Base-by-base conservation (phyloP, 2,888 invertebrate genomes). In the Oxytorus armatus region DNA sequence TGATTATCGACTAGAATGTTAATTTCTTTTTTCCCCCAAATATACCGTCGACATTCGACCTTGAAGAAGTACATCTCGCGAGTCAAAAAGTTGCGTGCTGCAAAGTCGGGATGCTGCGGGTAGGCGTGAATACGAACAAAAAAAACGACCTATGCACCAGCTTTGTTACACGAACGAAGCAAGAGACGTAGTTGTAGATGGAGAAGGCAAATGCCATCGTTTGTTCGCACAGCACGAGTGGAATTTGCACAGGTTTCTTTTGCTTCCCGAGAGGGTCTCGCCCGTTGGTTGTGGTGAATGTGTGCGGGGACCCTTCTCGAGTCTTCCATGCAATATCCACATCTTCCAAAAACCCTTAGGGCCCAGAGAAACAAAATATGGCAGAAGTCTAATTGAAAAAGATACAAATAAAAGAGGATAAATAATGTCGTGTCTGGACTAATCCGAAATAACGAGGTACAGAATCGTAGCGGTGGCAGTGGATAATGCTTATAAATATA, bases 151-250 rank as follows among this genome's bases (percentile, higher is more conserved):
- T 33, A 53, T 51, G 21, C 66, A 21, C 18, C 53, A 49, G 61
- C 55, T 76, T 53, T 61, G 75, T 74, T 79, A 42, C 59, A 72
- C 61, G 47, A 47, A 55, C 53, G 55, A 63, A 25, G 25, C 59
- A 18, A 23, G 55, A 72, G 8, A 66, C 57, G 42, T 21, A 16
- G 18, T 53, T 23, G 61, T 61, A 42, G 14, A 44, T 1, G 70
- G 49, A 77, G 21, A 44, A 77, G 76, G 74, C 76, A 79, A 82
- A 82, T 79, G 83, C 79, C 79, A 77, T 74, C 74, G 73, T 81
- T 77, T 78, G 82, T 83, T 80, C 77, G 78, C 77, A 68, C 76
- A 76, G 75, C 68, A 57, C 53, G 73, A 68, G 77, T 78, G 79
- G 78, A 80, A 83, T 77, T 82, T 73, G 69, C 69, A 55, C 72